Evolutionary conservation across 2,888 invertebrate species (phyloP).

Genomic region (Coleophora deauratella): DNA sequence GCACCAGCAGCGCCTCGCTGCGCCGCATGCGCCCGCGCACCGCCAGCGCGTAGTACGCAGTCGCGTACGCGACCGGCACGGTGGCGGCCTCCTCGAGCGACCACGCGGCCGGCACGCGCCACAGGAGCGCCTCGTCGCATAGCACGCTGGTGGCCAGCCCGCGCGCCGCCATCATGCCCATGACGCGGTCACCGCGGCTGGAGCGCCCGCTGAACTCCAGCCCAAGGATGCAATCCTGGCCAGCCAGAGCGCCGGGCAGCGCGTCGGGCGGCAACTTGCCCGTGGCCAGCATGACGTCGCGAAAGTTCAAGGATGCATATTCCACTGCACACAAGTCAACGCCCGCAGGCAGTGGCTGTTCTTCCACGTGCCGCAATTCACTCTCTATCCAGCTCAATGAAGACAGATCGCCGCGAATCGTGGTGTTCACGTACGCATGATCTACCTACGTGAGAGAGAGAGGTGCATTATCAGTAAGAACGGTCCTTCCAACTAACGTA

Average conservation of each 20-base stretch:
- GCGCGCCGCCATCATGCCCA: slow-evolving; percentile 93
- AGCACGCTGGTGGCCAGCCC: slow-evolving; percentile 93
- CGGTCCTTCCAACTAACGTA: too few species aligned
- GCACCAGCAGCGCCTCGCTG: too few species aligned
- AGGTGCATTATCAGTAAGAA: too few species aligned
- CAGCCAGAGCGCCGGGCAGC: slow-evolving; percentile 89
- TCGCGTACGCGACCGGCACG: slow-evolving; percentile 94
- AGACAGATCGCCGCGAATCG: slow-evolving; percentile 93
- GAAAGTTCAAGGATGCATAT: slow-evolving; percentile 96
- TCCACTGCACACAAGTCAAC: slow-evolving; percentile 87
- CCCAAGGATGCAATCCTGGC: slow-evolving; percentile 93
- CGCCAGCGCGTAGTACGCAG: slow-evolving; percentile 90
- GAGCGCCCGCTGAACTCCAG: slow-evolving; percentile 95
- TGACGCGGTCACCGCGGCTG: slow-evolving; percentile 82
- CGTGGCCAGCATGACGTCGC: slow-evolving; percentile 97
- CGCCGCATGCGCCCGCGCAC: slow-evolving; percentile 78
- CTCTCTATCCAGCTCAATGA: slow-evolving; percentile 95
- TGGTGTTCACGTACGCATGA: slow-evolving; percentile 95
- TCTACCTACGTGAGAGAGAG: slow-evolving; percentile 74
- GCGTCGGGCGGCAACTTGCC: slow-evolving; percentile 98
- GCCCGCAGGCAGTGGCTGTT: slow-evolving; percentile 22
- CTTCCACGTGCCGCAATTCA: slow-evolving; percentile 58
- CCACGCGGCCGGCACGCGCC: slow-evolving; percentile 92
- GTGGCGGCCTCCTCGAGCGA: slow-evolving; percentile 92
- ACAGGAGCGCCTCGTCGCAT: slow-evolving; percentile 88